These are phyloP conservation scores for Pachyuromys duprasi DNA, from an alignment of 2,797 vertebrate genomes.

Conservation along the genomic window DNA sequence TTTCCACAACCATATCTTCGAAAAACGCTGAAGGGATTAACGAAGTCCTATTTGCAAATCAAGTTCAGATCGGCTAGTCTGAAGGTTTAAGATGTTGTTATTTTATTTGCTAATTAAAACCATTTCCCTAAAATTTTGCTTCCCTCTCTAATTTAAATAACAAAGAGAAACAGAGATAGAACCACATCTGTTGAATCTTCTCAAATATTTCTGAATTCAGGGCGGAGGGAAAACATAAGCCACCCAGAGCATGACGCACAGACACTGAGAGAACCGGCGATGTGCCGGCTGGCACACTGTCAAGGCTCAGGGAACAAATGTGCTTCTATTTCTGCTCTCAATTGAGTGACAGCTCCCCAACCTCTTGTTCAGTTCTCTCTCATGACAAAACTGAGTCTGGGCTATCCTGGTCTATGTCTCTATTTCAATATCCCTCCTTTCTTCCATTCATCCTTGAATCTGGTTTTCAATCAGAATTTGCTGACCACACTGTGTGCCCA, in stretches of 20 bases:
- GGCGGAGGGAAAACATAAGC: constrained; percentile 82
- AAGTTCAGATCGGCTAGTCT: constrained; percentile 61
- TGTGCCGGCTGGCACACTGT: constrained; percentile 73
- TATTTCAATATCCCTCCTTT: neutral
- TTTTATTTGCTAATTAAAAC: constrained; percentile 80
- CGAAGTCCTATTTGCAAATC: constrained; percentile 61
- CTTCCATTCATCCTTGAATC: neutral
- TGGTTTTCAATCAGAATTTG: neutral
- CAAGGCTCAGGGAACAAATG: constrained; percentile 75
- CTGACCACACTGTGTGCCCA: neutral
- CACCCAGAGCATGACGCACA: constrained; percentile 73
- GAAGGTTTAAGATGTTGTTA: constrained; percentile 26
- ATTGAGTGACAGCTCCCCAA: constrained; percentile 78
- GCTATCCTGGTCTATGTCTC: rapidly evolving
- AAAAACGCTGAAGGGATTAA: constrained; percentile 29
- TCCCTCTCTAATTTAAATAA: constrained; percentile 73
- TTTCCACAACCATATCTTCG: constrained; percentile 58
- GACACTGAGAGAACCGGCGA: constrained; percentile 69
- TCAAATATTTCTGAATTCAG: constrained; percentile 76
- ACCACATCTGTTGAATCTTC: constrained; percentile 80
- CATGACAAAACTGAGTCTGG: rapidly evolving
- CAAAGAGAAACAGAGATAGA: constrained; percentile 74
- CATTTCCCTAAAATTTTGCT: constrained; percentile 63
- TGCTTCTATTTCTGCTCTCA: constrained; percentile 83
- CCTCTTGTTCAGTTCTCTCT: neutral